phyloP scores from a whole-genome alignment of 2,113 vertebrate genomes.

The Corapipo altera region DNA sequence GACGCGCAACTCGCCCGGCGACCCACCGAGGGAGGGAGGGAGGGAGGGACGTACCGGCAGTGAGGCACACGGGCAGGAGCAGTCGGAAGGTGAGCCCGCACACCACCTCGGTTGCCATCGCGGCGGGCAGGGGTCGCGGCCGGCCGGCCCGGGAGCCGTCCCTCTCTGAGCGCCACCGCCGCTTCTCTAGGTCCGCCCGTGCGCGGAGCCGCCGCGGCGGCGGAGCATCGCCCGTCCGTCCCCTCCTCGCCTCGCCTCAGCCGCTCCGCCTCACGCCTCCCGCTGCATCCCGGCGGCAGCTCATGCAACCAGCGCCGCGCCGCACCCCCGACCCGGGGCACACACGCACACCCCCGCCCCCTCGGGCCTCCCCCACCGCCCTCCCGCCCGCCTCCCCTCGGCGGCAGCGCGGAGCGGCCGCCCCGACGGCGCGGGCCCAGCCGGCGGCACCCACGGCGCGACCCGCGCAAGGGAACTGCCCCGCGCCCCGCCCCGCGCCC shows the following conservation, averaged over 20 bases:
- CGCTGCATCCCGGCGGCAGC: slow-evolving; percentile 30
- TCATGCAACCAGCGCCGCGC: slow-evolving; percentile 15
- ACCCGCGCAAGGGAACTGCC: neutral
- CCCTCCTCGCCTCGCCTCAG: neutral
- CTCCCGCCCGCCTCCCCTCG: neutral
- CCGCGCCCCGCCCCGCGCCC: neutral
- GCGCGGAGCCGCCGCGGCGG: slow-evolving; percentile 54
- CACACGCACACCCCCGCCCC: slow-evolving; percentile 68
- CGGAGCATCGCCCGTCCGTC: slow-evolving; percentile 56
- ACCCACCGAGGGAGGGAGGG: neutral
- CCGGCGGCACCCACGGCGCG: neutral
- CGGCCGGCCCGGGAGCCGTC: slow-evolving; percentile 19
- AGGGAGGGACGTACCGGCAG: slow-evolving; percentile 82
- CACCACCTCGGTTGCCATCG: slow-evolving; percentile 93
- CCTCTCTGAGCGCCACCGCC: slow-evolving; percentile 36
- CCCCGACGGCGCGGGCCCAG: neutral
- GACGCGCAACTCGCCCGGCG: neutral
- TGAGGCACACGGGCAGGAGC: slow-evolving; percentile 89
- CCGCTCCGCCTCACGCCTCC: slow-evolving; percentile 52
- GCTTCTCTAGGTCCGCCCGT: slow-evolving; percentile 64
- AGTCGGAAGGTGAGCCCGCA: slow-evolving; percentile 94
- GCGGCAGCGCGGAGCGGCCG: neutral
- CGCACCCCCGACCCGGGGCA: slow-evolving; percentile 39
- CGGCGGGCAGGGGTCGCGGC: slow-evolving; percentile 29
- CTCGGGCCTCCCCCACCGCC: neutral